Conservation (phyloP, 2,888 invertebrate species). For the Folsomia manolachei region DNA sequence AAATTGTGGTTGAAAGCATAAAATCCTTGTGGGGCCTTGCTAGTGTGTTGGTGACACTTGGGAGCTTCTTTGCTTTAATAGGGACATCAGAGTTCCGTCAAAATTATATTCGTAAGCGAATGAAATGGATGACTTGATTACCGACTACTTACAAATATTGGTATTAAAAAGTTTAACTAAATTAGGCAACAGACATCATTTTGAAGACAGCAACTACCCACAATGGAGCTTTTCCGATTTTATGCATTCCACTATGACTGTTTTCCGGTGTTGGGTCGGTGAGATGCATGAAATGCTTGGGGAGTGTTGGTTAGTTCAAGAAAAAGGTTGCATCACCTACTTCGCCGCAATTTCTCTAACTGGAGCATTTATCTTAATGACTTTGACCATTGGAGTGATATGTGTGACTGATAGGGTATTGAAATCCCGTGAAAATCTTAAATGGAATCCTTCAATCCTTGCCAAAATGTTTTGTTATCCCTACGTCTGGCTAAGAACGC, state of each 20-base stretch:
- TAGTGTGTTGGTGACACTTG: constrained; percentile 11
- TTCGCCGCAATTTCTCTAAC: constrained; percentile 23
- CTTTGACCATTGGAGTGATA: constrained; percentile 25
- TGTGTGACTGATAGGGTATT: constrained; percentile 12
- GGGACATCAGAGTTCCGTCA: constrained; percentile 10
- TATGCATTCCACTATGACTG: constrained; percentile 26
- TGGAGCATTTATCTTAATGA: constrained; percentile 29
- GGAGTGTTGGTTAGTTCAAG: constrained; percentile 19
- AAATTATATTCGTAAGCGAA: neutral
- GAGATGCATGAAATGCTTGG: constrained; percentile 35
- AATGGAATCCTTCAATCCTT: neutral
- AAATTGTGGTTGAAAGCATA: constrained; percentile 26
- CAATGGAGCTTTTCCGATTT: constrained; percentile 29
- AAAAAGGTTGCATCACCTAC: constrained; percentile 19
- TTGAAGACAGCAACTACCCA: constrained; percentile 14
- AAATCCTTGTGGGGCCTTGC: constrained; percentile 26
- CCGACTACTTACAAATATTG: neutral
- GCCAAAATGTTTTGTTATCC: neutral
- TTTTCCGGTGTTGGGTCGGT: constrained; percentile 26
- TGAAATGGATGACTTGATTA: neutral
- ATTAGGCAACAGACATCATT: neutral
- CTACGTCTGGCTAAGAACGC: neutral
- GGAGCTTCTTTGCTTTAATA: constrained; percentile 26
- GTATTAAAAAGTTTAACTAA: constrained; percentile 3
- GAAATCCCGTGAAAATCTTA: neutral